Percentiles rank a stretch among this genome's conserved stretches.
Evolutionary conservation across 2,797 vertebrate genomes (phyloP).

Genomic region (Furcifer pardalis): DNA sequence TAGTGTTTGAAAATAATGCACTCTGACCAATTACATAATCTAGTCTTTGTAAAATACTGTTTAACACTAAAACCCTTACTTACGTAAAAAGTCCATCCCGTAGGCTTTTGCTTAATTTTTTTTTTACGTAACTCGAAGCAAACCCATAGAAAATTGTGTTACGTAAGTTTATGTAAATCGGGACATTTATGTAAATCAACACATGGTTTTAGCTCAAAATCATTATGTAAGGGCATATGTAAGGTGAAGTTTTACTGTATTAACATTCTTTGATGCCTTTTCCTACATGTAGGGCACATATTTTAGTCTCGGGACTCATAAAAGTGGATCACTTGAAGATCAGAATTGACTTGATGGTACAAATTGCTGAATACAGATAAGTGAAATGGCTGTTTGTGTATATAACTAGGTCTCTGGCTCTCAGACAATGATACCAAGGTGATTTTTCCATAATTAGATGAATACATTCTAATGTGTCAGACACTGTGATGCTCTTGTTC

Average conservation of each 20-base stretch:
- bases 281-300: neutral
- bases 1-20: neutral
- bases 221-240: too few species aligned
- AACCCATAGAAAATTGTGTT: too few species aligned
- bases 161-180: too few species aligned
- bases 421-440: neutral
- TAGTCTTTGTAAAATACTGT: constrained; percentile 42
- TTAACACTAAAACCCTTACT: constrained; percentile 1
- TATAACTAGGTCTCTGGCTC: neutral
- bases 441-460: neutral
- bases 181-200: too few species aligned
- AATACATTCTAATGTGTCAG: neutral
- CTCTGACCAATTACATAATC: constrained; percentile 50
- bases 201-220: too few species aligned
- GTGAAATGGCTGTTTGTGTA: neutral
- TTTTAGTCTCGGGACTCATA: neutral
- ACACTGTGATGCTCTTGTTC: neutral
- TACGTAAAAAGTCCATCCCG: too few species aligned
- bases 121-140: too few species aligned
- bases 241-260: too few species aligned
- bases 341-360: too few species aligned
- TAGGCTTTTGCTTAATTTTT: too few species aligned
- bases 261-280: neutral
- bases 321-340: too few species aligned
- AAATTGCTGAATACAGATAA: too few species aligned